These are phyloP conservation scores for Heliothis peltigera DNA, from an alignment of 2,888 invertebrate species.

Conservation along the genomic window DNA sequence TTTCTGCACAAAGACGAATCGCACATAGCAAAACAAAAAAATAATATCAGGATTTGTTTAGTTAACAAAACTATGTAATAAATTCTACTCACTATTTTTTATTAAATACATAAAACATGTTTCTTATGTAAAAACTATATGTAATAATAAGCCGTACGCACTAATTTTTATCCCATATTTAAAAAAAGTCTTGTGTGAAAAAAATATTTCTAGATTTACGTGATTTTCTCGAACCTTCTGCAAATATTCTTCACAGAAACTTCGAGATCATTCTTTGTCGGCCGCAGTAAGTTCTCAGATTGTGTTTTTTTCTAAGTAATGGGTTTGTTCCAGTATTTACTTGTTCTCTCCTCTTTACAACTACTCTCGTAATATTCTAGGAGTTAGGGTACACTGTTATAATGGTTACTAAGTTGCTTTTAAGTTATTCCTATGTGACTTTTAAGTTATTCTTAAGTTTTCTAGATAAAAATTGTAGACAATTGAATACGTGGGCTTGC, in stretches of 20 bases:
- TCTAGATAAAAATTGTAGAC: neutral
- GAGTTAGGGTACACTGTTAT: constrained; percentile 3
- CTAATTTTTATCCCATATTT: no score
- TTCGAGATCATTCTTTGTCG: constrained; percentile 35
- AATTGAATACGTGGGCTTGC: no score
- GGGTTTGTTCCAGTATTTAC: constrained; percentile 46
- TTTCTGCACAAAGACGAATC: no score
- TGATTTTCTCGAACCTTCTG: constrained; percentile 21
- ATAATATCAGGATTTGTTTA: no score
- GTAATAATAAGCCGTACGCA: no score
- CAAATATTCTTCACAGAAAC: neutral
- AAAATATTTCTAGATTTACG: no score
- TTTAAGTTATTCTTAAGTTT: neutral
- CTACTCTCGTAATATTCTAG: neutral
- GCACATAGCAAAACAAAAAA: no score
- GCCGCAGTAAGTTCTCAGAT: constrained; percentile 7
- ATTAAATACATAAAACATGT: no score
- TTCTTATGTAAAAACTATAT: no score
- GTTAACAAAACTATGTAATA: no score
- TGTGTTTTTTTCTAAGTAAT: constrained; percentile 49
- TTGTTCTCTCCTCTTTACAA: constrained; percentile 1
- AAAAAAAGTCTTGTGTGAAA: no score
- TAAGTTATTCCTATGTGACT: neutral
- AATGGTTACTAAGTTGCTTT: neutral
- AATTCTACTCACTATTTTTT: no score